Percentiles rank a stretch among this genome's conserved stretches.
Conservation (phyloP, 2,888 invertebrate species). For the Opisthograptis luteolata region DNA sequence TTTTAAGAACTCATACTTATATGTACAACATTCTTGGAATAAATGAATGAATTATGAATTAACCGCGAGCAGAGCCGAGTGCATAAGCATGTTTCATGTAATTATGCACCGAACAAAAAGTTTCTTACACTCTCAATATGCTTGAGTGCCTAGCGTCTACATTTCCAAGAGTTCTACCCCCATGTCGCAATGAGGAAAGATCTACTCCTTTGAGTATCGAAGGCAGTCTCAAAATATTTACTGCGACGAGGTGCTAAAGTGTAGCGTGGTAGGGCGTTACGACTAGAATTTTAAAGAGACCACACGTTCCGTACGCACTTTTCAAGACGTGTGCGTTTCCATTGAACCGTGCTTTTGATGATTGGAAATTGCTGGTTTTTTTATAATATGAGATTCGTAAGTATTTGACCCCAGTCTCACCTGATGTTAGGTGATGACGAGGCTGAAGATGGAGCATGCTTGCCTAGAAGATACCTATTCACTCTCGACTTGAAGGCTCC, state of each 20-base stretch:
- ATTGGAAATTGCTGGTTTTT: no score
- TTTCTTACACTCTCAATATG: neutral
- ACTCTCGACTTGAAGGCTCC: no score
- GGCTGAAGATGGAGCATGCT: no score
- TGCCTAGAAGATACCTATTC: no score
- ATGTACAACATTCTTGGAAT: no score
- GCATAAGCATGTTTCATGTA: neutral
- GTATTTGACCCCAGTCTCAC: no score
- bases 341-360: neutral
- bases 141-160: neutral
- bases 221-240: neutral
- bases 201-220: neutral
- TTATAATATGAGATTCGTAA: no score
- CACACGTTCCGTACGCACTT: constrained; percentile 14
- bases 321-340: constrained; percentile 16
- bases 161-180: neutral
- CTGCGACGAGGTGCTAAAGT: constrained; percentile 1
- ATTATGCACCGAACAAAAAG: neutral
- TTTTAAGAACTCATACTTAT: no score
- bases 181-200: neutral
- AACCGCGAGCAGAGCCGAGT: neutral
- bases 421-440: no score
- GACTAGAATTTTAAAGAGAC: constrained; percentile 4
- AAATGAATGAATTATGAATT: no score
- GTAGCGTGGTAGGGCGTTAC: neutral